Conservation (phyloP, 2,797 vertebrate species). For the Mus minutoides region DNA sequence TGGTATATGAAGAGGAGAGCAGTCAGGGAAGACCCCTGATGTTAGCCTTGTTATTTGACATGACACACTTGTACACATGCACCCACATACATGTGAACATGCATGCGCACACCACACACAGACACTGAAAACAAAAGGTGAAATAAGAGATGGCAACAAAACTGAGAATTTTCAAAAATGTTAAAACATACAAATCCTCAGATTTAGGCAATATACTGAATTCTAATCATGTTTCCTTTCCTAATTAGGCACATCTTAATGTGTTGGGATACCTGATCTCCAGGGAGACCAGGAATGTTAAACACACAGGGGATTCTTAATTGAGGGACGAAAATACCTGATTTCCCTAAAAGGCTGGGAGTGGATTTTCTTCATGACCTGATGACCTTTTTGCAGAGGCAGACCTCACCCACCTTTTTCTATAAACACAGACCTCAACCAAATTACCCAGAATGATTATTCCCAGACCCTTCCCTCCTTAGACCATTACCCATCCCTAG, state of each 20-base stretch:
- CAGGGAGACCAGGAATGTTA: neutral
- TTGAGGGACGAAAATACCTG: neutral
- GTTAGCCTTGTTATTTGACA: neutral
- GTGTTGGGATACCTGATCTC: neutral
- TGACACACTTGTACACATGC: neutral
- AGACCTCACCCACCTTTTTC: neutral
- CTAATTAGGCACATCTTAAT: neutral
- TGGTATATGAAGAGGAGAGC: neutral
- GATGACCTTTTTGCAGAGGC: neutral
- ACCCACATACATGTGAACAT: neutral
- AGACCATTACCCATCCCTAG: neutral
- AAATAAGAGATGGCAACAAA: neutral
- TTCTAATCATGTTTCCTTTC: conserved; percentile 37
- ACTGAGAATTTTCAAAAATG: conserved; percentile 49
- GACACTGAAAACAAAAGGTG: neutral
- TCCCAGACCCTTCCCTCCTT: neutral
- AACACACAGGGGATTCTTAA: neutral
- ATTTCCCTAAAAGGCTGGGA: neutral
- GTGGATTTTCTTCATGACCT: neutral
- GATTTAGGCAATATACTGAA: neutral
- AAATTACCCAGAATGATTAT: neutral
- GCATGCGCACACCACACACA: neutral
- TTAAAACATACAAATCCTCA: conserved; percentile 55
- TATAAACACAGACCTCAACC: neutral
- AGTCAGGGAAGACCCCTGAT: neutral